A percentile compares a stretch with the other conserved stretches of the same genome.
These are phyloP conservation scores for Lordiphosa mommai DNA, from an alignment of 1,140 invertebrate genomes.

Conservation along the genomic window DNA sequence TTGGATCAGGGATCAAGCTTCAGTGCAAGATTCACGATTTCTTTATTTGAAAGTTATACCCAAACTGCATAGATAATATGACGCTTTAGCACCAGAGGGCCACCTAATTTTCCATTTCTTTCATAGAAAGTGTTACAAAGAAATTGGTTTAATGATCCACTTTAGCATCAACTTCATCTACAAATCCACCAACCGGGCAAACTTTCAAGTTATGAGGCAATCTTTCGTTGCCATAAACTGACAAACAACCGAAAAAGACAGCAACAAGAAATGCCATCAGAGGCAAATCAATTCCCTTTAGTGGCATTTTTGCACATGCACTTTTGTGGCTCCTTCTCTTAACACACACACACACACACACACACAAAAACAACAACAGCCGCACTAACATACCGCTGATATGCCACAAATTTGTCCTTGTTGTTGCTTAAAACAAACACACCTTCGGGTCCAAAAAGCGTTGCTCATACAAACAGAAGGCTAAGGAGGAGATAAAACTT, in stretches of 20 bases:
- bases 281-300: slow-evolving; percentile 72
- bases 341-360: slow-evolving; percentile 19
- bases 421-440: slow-evolving; percentile 68
- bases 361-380: slow-evolving; percentile 39
- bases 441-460: slow-evolving; percentile 72
- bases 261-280: neutral
- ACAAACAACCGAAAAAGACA: neutral
- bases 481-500: slow-evolving; percentile 67
- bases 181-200: neutral
- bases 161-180: too few species aligned
- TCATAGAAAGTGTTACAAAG: too few species aligned
- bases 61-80: too few species aligned
- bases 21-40: too few species aligned
- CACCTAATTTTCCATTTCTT: too few species aligned
- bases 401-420: slow-evolving; percentile 70
- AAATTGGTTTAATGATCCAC: too few species aligned
- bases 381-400: slow-evolving; percentile 58
- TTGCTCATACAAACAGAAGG: slow-evolving; percentile 22
- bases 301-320: slow-evolving; percentile 55
- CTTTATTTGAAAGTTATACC: too few species aligned
- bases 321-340: slow-evolving; percentile 14
- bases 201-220: slow-evolving; percentile 4
- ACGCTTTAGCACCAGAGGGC: too few species aligned
- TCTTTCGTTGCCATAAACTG: neutral
- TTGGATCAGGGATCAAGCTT: too few species aligned